Base-by-base conservation (phyloP, 2,888 invertebrate genomes). In the Lasioglossum lativentre region DNA sequence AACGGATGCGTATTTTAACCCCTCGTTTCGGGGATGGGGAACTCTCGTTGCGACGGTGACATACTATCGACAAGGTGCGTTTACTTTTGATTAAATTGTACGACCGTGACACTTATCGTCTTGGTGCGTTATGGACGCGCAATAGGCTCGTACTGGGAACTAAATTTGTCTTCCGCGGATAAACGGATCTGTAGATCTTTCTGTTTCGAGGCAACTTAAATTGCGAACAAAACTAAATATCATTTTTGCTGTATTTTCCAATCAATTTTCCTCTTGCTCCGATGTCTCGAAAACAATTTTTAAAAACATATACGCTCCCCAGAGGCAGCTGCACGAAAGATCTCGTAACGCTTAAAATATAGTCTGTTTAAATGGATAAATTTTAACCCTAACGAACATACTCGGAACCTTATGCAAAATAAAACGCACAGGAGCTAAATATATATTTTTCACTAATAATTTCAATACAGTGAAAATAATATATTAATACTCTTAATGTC, bases 1-100 rank as follows among this genome's bases (percentile, higher is more conserved):
- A n/a, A 71, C 56, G 38, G 75, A 75, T 59, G 83, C 52, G 66
- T 59, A 59, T 72, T 59, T 85, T 75, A 78, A 83, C 83, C 47
- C 27, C 47, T 19, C 12, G 59, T 23, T 42, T 27, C 45, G 27
- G 38, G 34, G 34, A 40, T 19, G 40, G 40, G 34, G 27, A 5
- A 2, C n/a, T 52, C n/a, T 52, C n/a, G 40, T 78, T 63, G 70
- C 42, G 83, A 63, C 59, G 59, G 38, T 42, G 38, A 71, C 38
- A 27, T 70, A 40, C 40, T 38, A 38, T 40, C 40, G 40, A 38
- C 38, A 40, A 38, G 70, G 23, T 30, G 12, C 23, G 38, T 40
- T 70, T 40, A 70, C 70, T 40, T 70, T 40, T n/a, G 66, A 68
- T 68, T 38, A 68, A 38, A 68, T 38, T 68, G 34, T 68, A 38